Conservation (phyloP, 2,888 invertebrate species). For the Eristalinus sepulchralis region DNA sequence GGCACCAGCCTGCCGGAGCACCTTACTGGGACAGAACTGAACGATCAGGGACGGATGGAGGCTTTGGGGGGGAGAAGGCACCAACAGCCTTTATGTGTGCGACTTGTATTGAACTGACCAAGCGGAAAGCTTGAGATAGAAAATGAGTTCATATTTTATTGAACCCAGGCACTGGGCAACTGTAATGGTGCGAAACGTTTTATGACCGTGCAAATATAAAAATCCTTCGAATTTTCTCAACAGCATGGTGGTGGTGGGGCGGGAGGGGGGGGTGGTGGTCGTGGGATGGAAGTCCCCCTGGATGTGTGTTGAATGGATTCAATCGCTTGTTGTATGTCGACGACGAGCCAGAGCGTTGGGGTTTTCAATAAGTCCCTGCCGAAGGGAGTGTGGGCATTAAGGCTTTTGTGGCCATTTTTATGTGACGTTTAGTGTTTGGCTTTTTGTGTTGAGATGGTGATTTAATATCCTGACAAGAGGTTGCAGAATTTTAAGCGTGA, state of each 20-base stretch:
- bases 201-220: conserved; percentile 59
- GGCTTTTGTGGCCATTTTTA: conserved; percentile 38
- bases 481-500: conserved; percentile 2
- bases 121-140: conserved; percentile 70
- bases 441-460: conserved; percentile 34
- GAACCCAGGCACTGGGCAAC: conserved; percentile 61
- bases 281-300: neutral
- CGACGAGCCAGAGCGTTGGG: neutral
- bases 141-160: conserved; percentile 70
- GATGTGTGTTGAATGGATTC: conserved; percentile 18
- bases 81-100: conserved; percentile 38
- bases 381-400: neutral
- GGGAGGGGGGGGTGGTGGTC: neutral
- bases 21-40: neutral
- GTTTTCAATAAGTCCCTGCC: neutral
- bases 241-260: neutral
- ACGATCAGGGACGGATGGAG: neutral
- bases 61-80: neutral
- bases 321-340: conserved; percentile 9
- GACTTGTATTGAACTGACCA: conserved; percentile 66
- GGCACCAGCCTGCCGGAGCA: conserved; percentile 3
- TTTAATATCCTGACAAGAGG: conserved; percentile 31
- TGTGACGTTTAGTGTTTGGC: conserved; percentile 42
- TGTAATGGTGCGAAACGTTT: conserved; percentile 67
- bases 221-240: conserved; percentile 46